phyloP scores from a whole-genome alignment of 2,113 vertebrate genomes.

The Pionites leucogaster region DNA sequence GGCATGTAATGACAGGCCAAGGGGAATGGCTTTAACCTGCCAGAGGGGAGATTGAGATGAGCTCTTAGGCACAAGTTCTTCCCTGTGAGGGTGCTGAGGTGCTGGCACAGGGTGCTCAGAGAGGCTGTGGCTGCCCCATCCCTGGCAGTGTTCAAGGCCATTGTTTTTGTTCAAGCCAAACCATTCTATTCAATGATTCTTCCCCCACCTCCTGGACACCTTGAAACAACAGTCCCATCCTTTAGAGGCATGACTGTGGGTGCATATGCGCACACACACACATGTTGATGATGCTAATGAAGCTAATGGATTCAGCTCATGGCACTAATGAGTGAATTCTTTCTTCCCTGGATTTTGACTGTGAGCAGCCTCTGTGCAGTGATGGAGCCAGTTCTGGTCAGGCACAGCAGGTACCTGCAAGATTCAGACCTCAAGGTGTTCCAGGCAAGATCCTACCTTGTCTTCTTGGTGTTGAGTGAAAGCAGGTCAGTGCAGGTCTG shows the following conservation, averaged over 20 bases:
- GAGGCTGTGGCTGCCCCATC: too few species aligned
- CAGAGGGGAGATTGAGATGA: too few species aligned
- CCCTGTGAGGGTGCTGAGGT: too few species aligned
- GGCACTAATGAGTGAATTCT: neutral
- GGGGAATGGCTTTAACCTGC: too few species aligned
- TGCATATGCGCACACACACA: rapidly evolving
- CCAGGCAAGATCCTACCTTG: neutral
- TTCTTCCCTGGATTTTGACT: neutral
- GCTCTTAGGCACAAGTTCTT: too few species aligned
- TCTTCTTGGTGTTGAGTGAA: neutral
- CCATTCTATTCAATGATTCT: neutral
- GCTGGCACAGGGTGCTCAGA: too few species aligned
- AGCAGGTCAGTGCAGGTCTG: neutral
- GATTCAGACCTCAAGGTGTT: neutral
- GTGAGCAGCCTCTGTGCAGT: neutral
- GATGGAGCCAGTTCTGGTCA: neutral
- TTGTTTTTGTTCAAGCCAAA: neutral
- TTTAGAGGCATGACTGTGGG: neutral
- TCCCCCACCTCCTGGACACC: neutral
- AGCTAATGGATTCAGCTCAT: neutral
- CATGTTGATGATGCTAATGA: neutral
- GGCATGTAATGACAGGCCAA: too few species aligned
- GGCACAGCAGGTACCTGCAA: rapidly evolving
- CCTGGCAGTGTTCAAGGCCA: too few species aligned
- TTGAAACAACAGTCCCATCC: neutral